Conservation (phyloP, 2,888 invertebrate genomes). For the Sinotaia quadrata region DNA sequence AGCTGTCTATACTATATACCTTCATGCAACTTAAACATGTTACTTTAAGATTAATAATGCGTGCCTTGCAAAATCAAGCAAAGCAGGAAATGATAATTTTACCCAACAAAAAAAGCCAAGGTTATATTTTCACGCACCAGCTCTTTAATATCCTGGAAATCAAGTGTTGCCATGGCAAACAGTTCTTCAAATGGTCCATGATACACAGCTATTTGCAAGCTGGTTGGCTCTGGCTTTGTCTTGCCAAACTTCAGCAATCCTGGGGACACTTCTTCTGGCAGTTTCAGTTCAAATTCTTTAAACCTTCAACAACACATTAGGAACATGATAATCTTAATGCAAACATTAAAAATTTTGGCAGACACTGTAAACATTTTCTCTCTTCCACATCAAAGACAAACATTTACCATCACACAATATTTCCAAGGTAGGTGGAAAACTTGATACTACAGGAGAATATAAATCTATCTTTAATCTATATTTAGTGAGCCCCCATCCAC, state of each 20-base stretch:
- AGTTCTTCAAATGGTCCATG: conserved; percentile 64
- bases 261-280: conserved; percentile 53
- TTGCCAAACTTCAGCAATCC: conserved; percentile 42
- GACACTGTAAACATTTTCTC: neutral
- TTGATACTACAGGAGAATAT: no score
- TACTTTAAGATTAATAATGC: neutral
- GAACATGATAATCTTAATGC: neutral
- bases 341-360: neutral
- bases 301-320: conserved; percentile 49
- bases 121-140: conserved; percentile 58
- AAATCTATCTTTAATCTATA: no score
- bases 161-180: conserved; percentile 69
- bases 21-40: no score
- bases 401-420: no score
- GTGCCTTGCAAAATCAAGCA: neutral
- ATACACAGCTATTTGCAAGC: conserved; percentile 62
- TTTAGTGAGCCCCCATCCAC: no score
- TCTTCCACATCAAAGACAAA: neutral
- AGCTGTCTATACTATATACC: no score
- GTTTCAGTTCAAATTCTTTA: conserved; percentile 59
- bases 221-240: conserved; percentile 41
- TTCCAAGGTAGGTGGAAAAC: no score
- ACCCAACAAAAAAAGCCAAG: neutral
- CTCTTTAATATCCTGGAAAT: conserved; percentile 61
- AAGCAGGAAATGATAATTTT: neutral